Base-by-base conservation (phyloP, 1,140 invertebrate species). In the Meloidogyne exigua region DNA sequence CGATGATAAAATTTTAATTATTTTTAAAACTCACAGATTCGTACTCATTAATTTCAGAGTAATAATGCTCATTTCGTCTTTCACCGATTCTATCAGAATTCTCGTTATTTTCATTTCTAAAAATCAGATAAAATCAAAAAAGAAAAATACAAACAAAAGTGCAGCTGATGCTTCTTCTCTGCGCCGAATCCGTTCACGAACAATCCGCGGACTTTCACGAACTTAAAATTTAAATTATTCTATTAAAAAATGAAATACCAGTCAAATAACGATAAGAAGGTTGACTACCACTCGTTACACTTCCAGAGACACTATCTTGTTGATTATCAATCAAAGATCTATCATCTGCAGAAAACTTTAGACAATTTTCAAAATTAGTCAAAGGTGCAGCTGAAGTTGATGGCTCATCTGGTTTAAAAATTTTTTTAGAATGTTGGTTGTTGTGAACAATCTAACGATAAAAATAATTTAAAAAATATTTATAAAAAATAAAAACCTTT, bases 211-310 rank as follows among this genome's bases (percentile, higher is more conserved):
- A 57, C 49, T 57, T 57, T 57, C 49, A 57, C 49, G 49, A 57
- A 57, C 49, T 57, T 57, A 18, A 49, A 49, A 49, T 18, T 39
- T 39, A n/a, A 57, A 57, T n/a, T 1, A 57, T n/a, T n/a, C 7
- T n/a, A n/a, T n/a, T 57, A n/a, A 57, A 57, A 57, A n/a, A n/a
- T 57, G 7, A n/a, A 9, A 57, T 57, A 57, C 49, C 49, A n/a
- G 49, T 57, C 49, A 57, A 57, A 57, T 57, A 57, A n/a, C 49
- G 49, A 57, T 57, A 57, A n/a, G 49, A 57, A n/a, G 49, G 49
- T 10, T 57, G 49, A 12, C 49, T 57, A 1, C 49, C 49, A 57
- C 49, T 57, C 10, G 49, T 57, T n/a, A 57, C 4, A 57, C 49
- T 57, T n/a, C 49, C 49, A 57, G 49, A 57, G 5, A n/a, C 18